Percentiles rank a stretch among this genome's conserved stretches.
Evolutionary conservation across 2,113 vertebrate genomes (phyloP).

Genomic region (Zosterops lateralis): DNA sequence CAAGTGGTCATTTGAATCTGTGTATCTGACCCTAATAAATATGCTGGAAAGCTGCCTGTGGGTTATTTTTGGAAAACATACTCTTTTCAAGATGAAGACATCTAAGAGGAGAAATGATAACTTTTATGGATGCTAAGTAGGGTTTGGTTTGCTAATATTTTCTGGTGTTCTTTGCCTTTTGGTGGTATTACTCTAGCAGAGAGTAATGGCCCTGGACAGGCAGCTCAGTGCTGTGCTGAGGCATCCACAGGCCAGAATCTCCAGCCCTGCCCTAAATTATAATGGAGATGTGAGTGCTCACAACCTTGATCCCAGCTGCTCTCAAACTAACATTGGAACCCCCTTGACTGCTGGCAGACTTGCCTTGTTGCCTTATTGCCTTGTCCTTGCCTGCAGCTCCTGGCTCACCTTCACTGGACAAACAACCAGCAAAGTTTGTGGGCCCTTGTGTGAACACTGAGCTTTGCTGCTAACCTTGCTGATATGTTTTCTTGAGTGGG

Average conservation of each 20-base stretch:
- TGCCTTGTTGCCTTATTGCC: not conserved
- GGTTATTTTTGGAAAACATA: not conserved
- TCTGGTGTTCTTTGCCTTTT: not conserved
- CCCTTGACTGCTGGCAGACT: not conserved
- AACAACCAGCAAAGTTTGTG: not conserved
- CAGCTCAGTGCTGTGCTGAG: not conserved
- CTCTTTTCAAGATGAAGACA: not conserved
- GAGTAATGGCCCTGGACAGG: not conserved
- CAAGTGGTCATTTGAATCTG: not conserved
- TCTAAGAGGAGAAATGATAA: not conserved
- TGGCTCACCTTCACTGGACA: accelerated
- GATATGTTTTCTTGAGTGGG: not conserved
- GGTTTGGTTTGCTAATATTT: not conserved
- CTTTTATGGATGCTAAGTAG: not conserved
- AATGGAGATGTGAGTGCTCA: too few relatives aligned
- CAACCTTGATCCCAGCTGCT: not conserved
- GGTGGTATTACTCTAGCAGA: not conserved
- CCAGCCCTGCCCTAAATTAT: not conserved
- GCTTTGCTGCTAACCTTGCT: not conserved
- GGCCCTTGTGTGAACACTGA: not conserved
- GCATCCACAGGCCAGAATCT: not conserved
- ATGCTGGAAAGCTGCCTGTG: not conserved
- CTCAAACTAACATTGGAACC: not conserved
- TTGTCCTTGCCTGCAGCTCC: not conserved
- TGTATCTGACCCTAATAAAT: not conserved